A percentile compares a stretch with the other conserved stretches of the same genome.
phyloP scores from a whole-genome alignment of 2,888 invertebrate species.

The Beris morrisii region DNA sequence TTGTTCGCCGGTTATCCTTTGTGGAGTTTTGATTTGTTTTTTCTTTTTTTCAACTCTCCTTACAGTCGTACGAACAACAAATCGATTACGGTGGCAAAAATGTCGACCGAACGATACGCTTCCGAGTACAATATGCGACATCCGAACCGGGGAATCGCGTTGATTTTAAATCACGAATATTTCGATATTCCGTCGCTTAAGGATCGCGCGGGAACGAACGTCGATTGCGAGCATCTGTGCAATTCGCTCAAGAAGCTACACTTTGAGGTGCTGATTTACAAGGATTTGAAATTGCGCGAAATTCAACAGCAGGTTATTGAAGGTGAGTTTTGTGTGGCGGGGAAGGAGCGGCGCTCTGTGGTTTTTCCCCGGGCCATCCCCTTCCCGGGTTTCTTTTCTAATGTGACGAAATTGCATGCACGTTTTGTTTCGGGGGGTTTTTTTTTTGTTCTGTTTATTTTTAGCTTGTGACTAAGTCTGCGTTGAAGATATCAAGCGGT shows the following conservation, averaged over 20 bases:
- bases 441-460: too few relatives aligned
- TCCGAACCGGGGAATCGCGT: conserved; percentile 75
- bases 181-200: conserved; percentile 75
- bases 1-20: background rate
- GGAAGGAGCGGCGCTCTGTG: background rate
- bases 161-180: conserved; percentile 88
- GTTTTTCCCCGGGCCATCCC: background rate
- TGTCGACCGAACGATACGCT: conserved; percentile 70
- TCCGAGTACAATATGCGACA: conserved; percentile 87
- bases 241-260: conserved; percentile 67
- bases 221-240: conserved; percentile 76
- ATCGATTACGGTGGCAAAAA: conserved; percentile 55
- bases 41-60: conserved; percentile 3
- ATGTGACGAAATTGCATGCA: too few relatives aligned
- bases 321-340: conserved; percentile 27
- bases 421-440: too few relatives aligned
- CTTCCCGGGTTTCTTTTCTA: background rate
- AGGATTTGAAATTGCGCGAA: conserved; percentile 65
- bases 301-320: conserved; percentile 22
- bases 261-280: conserved; percentile 71
- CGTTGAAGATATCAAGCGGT: too few relatives aligned
- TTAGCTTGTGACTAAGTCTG: too few relatives aligned
- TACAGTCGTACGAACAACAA: conserved; percentile 9
- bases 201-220: conserved; percentile 79
- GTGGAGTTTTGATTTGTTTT: background rate